phyloP scores from a whole-genome alignment of 2,797 vertebrate genomes.

The Bucorvus abyssinicus region DNA sequence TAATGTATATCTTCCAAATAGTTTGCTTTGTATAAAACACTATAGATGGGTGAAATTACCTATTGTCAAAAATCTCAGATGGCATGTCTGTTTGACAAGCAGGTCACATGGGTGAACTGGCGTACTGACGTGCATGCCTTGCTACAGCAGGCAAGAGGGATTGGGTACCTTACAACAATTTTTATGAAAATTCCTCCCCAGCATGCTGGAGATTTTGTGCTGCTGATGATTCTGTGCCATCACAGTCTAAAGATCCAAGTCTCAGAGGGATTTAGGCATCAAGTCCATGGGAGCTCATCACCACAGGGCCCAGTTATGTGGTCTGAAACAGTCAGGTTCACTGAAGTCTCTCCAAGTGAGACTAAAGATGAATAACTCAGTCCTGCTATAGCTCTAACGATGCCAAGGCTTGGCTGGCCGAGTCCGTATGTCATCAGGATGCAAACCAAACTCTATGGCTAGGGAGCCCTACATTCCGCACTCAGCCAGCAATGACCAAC shows the following conservation, averaged over 20 bases:
- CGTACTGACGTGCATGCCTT: background rate
- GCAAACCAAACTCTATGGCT: background rate
- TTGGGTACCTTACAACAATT: background rate
- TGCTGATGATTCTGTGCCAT: background rate
- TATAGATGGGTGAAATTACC: background rate
- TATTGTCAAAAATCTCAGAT: background rate
- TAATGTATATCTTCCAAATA: background rate
- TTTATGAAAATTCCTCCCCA: background rate
- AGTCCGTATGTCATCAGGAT: background rate
- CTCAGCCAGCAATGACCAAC: background rate
- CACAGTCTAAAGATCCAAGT: background rate
- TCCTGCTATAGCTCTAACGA: background rate
- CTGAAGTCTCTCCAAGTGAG: background rate
- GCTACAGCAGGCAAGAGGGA: background rate
- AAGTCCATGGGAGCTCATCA: background rate
- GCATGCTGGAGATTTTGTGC: background rate
- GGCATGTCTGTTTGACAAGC: background rate
- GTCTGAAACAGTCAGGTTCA: background rate
- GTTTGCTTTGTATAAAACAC: background rate
- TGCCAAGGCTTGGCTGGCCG: background rate
- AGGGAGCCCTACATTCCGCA: background rate
- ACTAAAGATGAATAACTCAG: background rate
- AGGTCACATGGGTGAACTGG: background rate
- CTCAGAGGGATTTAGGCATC: background rate
- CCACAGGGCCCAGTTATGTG: background rate